Evolutionary conservation across 1,140 invertebrate species (phyloP), one percentile per base, ranked within the genome.

Genomic region (Danaus melanippus): DNA sequence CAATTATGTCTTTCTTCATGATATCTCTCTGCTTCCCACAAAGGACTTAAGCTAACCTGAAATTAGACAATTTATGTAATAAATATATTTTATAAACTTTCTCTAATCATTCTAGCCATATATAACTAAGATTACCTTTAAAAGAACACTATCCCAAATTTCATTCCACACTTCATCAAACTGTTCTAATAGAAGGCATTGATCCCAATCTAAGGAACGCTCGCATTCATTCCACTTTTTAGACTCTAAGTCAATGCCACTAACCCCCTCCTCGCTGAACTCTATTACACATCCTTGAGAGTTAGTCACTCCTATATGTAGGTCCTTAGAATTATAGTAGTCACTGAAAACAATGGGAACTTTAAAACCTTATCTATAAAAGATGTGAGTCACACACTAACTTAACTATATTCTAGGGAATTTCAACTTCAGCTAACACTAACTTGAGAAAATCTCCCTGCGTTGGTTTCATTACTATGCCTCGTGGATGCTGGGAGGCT

Each of bases 251-350:
- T 71, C 89, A 76, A 75, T 78, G 73, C 75, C 88, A 86, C 75
- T 88, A 10, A 95, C 86, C 15, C 94, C 94, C 66, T 91, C 84
- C 64, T 89, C 89, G 88, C 94, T 93, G 82, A 93, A 95, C 86
- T 95, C 94, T 56, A 93, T 90, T 12, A 95, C 92, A 73, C 87
- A 88, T 48, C 93, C 93, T 57, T 88, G 88, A 49, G 92, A 94
- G 67, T 91, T 92, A 46, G 93, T 95, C 53, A 95, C 90, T 44
- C 93, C 93, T 80, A 95, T 95, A 79, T 95, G 94, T 48, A 95
- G 89, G 88, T 95, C 92, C 79, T 91, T 92, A 44, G 91, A 91
- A 83, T 93, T 92, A 72, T 90, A 91, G 79, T 94, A 94, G 80
- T 93, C 91, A 84, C 93, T 94, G 82, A 58, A 89, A 62, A 45